phyloP scores from a whole-genome alignment of 2,113 vertebrate genomes.

The Rhinichthys klamathensis region DNA sequence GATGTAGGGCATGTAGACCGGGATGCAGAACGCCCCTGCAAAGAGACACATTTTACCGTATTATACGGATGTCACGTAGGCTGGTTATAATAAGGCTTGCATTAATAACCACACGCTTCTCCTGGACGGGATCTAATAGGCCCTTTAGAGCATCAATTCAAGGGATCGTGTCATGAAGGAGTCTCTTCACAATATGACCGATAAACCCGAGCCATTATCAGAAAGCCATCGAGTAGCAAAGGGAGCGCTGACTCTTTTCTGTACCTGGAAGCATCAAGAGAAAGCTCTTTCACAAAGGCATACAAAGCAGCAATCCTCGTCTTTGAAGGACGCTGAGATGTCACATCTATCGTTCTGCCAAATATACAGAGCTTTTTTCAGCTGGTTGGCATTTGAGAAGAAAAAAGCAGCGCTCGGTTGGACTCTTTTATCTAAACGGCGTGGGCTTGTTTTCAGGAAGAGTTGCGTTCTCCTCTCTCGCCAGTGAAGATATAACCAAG shows the following conservation, averaged over 20 bases:
- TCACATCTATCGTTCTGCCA: constrained; percentile 16
- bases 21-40: constrained; percentile 85
- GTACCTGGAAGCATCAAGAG: not conserved
- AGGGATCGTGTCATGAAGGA: constrained; percentile 23
- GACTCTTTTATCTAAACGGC: not conserved
- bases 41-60: constrained; percentile 40
- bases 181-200: not conserved
- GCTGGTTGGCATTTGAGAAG: not conserved
- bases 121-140: not conserved
- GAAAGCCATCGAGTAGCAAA: constrained; percentile 10
- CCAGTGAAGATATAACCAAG: not conserved
- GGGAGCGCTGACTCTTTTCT: not conserved
- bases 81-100: not conserved
- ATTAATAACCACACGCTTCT: not conserved
- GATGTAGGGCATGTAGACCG: constrained; percentile 85
- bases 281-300: constrained; percentile 28
- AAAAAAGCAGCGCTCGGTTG: not conserved
- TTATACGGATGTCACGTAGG: not conserved
- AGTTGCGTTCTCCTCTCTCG: not conserved
- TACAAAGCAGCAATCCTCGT: constrained; percentile 25
- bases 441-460: not conserved
- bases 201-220: constrained; percentile 26
- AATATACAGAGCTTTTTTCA: not conserved
- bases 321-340: not conserved
- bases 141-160: constrained; percentile 15